phyloP scores from a whole-genome alignment of 1,140 invertebrate species.

The Aphelenchoides fujianensis region DNA sequence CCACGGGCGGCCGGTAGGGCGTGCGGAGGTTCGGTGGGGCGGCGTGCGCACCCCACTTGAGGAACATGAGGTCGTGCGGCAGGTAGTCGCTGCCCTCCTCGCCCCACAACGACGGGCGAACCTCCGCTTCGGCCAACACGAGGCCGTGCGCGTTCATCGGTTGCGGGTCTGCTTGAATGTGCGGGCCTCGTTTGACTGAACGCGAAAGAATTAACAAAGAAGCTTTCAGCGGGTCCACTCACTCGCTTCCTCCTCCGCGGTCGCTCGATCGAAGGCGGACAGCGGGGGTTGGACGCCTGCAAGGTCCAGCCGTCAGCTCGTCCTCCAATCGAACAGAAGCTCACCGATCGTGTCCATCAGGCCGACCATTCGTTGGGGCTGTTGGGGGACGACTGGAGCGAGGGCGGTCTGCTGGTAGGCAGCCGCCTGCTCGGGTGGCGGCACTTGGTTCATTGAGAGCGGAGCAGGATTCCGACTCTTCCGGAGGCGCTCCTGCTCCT shows the following conservation, averaged over 20 bases:
- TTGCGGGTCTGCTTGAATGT: conserved; percentile 19
- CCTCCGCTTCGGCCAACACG: neutral
- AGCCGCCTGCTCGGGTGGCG: neutral
- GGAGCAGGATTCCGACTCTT: neutral
- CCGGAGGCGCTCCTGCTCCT: conserved; percentile 38
- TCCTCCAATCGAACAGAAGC: neutral
- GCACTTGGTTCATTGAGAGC: neutral
- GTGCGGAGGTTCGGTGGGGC: conserved; percentile 4
- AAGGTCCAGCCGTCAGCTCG: no score
- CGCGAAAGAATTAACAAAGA: neutral
- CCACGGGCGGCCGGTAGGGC: neutral
- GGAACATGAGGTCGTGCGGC: neutral
- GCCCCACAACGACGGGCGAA: conserved; percentile 3
- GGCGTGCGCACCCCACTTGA: neutral
- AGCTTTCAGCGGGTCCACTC: conserved; percentile 8
- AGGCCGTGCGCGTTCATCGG: neutral
- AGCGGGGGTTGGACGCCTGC: no score
- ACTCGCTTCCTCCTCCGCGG: neutral
- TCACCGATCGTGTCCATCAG: neutral
- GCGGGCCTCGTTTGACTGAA: conserved; percentile 14
- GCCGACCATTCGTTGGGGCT: neutral
- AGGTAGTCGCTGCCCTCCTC: conserved; percentile 1
- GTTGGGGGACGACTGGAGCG: no score
- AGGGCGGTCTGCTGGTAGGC: neutral
- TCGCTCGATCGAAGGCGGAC: neutral